These are phyloP conservation scores for Lumbricus terrestris DNA, from an alignment of 2,888 invertebrate genomes.

Conservation along the genomic window DNA sequence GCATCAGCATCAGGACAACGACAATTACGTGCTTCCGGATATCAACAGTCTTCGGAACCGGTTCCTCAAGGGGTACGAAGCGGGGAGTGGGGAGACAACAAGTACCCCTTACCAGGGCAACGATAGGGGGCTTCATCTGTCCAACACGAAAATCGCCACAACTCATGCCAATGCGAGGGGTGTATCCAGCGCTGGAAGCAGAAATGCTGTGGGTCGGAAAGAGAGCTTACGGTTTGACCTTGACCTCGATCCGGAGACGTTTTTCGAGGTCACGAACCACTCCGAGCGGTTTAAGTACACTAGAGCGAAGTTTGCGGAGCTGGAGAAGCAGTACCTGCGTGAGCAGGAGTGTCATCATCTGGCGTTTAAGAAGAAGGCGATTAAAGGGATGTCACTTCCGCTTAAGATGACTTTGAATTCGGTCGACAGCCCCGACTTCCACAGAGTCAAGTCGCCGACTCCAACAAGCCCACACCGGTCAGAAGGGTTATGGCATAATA, in stretches of 20 bases:
- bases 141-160: background rate
- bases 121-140: background rate
- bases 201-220: background rate
- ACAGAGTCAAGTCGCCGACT: background rate
- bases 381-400: background rate
- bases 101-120: background rate
- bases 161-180: background rate
- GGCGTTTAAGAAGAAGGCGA: background rate
- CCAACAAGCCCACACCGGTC: background rate
- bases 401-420: background rate
- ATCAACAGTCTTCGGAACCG: conserved; percentile 21
- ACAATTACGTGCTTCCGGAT: conserved; percentile 21
- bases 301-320: conserved; percentile 29
- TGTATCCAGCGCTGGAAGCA: background rate
- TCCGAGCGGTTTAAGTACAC: conserved; percentile 28
- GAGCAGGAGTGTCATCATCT: conserved; percentile 6
- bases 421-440: background rate
- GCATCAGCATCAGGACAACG: background rate
- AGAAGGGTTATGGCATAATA: background rate
- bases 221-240: background rate
- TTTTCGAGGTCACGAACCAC: conserved; percentile 28
- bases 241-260: conserved; percentile 15
- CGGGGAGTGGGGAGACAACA: background rate
- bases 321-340: conserved; percentile 28
- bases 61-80: background rate